These are phyloP conservation scores for Lapara coniferarum DNA, from an alignment of 2,888 invertebrate species.

Conservation along the genomic window DNA sequence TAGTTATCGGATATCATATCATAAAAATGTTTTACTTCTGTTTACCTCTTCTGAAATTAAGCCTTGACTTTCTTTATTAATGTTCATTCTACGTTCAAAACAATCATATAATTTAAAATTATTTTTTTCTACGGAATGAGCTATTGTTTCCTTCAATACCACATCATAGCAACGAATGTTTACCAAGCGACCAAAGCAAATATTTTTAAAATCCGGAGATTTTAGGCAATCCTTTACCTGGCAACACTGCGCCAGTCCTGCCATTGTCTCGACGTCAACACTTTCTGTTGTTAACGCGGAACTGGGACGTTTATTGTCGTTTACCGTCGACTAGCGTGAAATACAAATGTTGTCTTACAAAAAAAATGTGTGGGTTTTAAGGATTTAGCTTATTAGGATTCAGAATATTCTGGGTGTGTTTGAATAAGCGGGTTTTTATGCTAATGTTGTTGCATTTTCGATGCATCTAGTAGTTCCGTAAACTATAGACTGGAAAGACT, in stretches of 20 bases:
- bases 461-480: too few relatives aligned
- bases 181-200: conserved; percentile 4
- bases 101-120: too few relatives aligned
- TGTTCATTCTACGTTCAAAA: neutral
- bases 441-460: too few relatives aligned
- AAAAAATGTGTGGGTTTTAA: conserved; percentile 21
- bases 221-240: conserved; percentile 1
- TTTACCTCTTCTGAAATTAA: too few relatives aligned
- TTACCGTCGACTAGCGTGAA: conserved; percentile 22
- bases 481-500: too few relatives aligned
- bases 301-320: conserved; percentile 32
- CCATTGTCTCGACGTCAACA: conserved; percentile 64
- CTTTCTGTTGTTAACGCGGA: conserved; percentile 61
- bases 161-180: neutral
- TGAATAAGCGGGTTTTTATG: too few relatives aligned
- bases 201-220: conserved; percentile 6
- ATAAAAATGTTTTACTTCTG: too few relatives aligned
- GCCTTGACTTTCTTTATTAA: too few relatives aligned
- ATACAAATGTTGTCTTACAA: conserved; percentile 25
- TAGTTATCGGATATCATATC: too few relatives aligned
- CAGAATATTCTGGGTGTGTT: neutral
- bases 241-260: conserved; percentile 47
- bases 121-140: neutral
- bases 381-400: neutral
- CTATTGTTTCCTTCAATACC: conserved; percentile 1